Conservation (phyloP, 2,888 invertebrate genomes). For the Scaptomyza reducta region DNA sequence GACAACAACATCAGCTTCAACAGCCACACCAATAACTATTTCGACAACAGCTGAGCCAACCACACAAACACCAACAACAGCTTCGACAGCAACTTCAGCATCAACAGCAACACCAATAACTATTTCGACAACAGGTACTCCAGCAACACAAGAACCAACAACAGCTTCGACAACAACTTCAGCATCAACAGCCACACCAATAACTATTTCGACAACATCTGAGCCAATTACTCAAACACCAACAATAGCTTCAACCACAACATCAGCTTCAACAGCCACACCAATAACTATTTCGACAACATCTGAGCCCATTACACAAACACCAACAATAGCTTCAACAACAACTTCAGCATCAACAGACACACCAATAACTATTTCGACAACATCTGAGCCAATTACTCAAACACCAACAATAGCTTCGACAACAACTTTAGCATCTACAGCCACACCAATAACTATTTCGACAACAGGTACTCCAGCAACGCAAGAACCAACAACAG, state of each 20-base stretch:
- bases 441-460: too few species aligned
- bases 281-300: neutral
- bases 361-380: neutral
- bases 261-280: neutral
- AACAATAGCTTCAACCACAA: neutral
- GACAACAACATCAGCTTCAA: slow-evolving; percentile 2
- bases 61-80: neutral
- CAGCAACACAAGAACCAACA: neutral
- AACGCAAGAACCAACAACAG: neutral
- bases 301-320: too few species aligned
- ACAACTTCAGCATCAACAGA: neutral
- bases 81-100: too few species aligned
- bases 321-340: neutral
- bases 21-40: too few species aligned
- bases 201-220: neutral
- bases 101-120: too few species aligned
- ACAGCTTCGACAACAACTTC: neutral
- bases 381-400: slow-evolving; percentile 1
- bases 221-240: neutral
- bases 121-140: neutral
- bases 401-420: slow-evolving; percentile 5
- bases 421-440: too few species aligned
- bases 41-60: neutral
- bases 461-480: too few species aligned
- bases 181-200: neutral